Evolutionary conservation across 2,797 vertebrate genomes (phyloP), one percentile per base, ranked within the genome.

Genomic region (Pseudomugil gertrudae): DNA sequence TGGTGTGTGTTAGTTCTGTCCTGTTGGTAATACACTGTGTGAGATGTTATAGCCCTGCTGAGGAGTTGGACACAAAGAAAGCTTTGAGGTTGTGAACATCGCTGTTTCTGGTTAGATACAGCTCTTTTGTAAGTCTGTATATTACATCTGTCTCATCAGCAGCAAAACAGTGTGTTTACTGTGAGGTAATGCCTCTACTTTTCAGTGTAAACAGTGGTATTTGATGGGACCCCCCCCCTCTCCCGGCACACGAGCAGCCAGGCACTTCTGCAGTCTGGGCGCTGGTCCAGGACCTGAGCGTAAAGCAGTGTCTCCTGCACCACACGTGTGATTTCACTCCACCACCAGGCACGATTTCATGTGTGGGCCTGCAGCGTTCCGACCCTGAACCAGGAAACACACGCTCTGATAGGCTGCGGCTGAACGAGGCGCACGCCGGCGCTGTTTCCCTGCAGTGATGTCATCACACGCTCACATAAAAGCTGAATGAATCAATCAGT

Each of bases 251-350:
- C 36, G 9, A 19, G 78, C 81, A 71, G 66, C 45, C 45, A 10
- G 80, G 66, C 83, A 69, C 77, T 89, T 81, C 67, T 83, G 77
- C 75, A 73, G 51, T 62, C 84, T 66, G 11, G 70, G 87, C 84
- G n/a, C 87, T 65, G 78, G 89, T 92, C 90, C 90, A 91, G 77
- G 64, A 78, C 84, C 87, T 74, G 72, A 92, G 87, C 78, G 30
- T 13, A 57, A 67, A 87, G 89, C 74, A 33, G 66, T 80, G 83
- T 79, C 71, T 86, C 63, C 29, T 81, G 89, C 82, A 90, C 87
- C 87, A 87, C 79, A 89, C 87, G 92, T 76, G 88, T 93, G 87
- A 89, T 94, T 87, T 92, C 83, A 79, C 74, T 90, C 76, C 89
- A 87, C 83, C 90, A 84, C 90, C 92, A 93, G 92, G 83, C 83